Evolutionary conservation across 2,888 invertebrate genomes (phyloP).

Genomic region (Rhaphigaster nebulosa): DNA sequence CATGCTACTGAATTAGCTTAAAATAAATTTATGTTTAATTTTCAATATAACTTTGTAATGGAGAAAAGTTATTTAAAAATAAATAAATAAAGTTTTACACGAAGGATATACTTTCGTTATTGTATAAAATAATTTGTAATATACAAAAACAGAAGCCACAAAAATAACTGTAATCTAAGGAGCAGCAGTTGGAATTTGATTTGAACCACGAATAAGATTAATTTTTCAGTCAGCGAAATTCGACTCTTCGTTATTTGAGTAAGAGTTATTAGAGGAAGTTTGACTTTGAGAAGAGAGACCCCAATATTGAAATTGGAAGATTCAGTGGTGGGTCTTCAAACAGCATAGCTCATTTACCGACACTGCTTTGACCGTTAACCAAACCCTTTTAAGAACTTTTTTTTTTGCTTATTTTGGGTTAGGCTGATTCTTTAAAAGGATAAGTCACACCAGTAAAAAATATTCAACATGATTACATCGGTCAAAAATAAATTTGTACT

Average conservation of each 20-base stretch:
- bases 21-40: too few species aligned
- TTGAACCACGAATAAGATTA: neutral
- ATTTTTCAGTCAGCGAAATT: neutral
- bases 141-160: neutral
- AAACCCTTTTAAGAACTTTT: neutral
- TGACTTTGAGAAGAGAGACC: neutral
- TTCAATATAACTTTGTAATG: too few species aligned
- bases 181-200: neutral
- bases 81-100: too few species aligned
- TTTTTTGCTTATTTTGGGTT: neutral
- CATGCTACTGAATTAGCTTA: too few species aligned
- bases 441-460: neutral
- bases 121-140: neutral
- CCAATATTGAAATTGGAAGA: slow-evolving; percentile 11
- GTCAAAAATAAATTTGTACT: too few species aligned
- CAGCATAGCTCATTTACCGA: neutral
- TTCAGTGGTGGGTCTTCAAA: neutral
- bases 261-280: slow-evolving; percentile 6
- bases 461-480: too few species aligned
- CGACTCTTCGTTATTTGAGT: neutral
- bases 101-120: too few species aligned
- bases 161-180: neutral
- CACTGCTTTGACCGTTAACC: neutral
- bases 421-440: neutral
- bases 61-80: too few species aligned